Evolutionary conservation across 2,797 vertebrate genomes (phyloP), one percentile per base, ranked within the genome.

Genomic region (Siniperca scherzeri): DNA sequence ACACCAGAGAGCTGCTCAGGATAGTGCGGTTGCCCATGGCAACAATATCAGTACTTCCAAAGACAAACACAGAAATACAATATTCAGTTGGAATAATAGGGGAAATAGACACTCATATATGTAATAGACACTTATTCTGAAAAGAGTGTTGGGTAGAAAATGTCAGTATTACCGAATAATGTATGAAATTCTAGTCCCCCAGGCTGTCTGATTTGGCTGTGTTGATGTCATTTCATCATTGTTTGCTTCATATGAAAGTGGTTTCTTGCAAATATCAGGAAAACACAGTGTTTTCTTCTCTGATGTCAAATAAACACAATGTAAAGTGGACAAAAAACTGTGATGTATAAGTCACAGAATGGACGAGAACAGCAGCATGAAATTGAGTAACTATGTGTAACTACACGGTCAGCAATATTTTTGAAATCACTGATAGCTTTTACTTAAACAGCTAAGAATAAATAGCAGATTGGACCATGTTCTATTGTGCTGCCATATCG

Each of bases 11-110:
- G 90, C 91, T 89, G 86, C 90, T 91, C 79, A 87, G 87, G 88
- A 92, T 91, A 86, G 90, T 77, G 90, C 77, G 17, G 94, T 95
- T 94, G 92, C 93, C 94, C 82, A 82, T 94, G 87, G 94, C 93
- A 95, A 95, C 94, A 93, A 89, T 91, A 92, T 92, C 88, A 76
- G 81, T 80, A 84, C 90, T 89, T 93, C 78, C 81, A 83, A 93
- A 94, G 92, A 94, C 89, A 94, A 93, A 95, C 80, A 90, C 78
- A 80, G 83, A 89, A 91, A 92, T 92, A 71, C 80, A 86, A 92
- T 86, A 90, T 94, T 92, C 82, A 86, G 76, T 68, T 86, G 57
- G 55, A 89, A 81, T 88, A 82, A 88, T 80, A 25, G 80, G 38
- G 68, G 72, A 84, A 79, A 84, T 48, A 84, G 77, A 86, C 44